Percentiles rank a stretch among this genome's conserved stretches.
These are phyloP conservation scores for Spodoptera litura DNA, from an alignment of 1,140 invertebrate genomes.

Conservation along the genomic window DNA sequence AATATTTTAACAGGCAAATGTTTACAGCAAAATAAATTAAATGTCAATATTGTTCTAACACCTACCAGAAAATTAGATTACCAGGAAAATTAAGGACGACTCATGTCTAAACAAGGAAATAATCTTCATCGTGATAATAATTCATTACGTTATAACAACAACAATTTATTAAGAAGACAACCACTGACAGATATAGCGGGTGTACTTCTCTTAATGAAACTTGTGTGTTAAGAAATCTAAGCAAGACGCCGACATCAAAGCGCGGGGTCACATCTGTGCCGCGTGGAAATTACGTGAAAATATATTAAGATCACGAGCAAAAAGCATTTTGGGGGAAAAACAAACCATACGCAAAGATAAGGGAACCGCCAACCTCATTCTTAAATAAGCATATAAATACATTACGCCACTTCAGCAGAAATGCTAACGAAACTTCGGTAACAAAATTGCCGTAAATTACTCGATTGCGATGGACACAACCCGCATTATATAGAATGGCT, in stretches of 20 bases:
- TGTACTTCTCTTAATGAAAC: conserved; percentile 39
- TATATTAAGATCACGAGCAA: conserved; percentile 43
- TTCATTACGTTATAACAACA: conserved; percentile 20
- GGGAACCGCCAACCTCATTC: conserved; percentile 11
- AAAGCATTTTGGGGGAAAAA: conserved; percentile 41
- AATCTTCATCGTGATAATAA: conserved; percentile 13
- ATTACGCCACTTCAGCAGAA: conserved; percentile 26
- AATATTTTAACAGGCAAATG: neutral
- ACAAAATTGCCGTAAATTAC: conserved; percentile 22
- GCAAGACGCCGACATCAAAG: conserved; percentile 33
- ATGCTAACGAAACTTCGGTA: conserved; percentile 14
- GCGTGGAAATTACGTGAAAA: conserved; percentile 45
- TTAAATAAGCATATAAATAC: conserved; percentile 16
- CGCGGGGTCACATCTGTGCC: conserved; percentile 31
- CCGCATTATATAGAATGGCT: neutral
- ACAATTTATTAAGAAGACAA: conserved; percentile 37
- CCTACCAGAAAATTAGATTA: neutral
- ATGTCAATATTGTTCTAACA: neutral
- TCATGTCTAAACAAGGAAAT: conserved; percentile 1
- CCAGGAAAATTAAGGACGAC: neutral
- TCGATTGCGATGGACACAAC: conserved; percentile 22
- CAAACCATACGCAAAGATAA: conserved; percentile 45
- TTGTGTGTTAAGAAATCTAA: conserved; percentile 45
- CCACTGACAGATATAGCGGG: conserved; percentile 11
- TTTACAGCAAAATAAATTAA: neutral